Evolutionary conservation across 2,888 invertebrate species (phyloP).

Genomic region (Pyrgus malvae): DNA sequence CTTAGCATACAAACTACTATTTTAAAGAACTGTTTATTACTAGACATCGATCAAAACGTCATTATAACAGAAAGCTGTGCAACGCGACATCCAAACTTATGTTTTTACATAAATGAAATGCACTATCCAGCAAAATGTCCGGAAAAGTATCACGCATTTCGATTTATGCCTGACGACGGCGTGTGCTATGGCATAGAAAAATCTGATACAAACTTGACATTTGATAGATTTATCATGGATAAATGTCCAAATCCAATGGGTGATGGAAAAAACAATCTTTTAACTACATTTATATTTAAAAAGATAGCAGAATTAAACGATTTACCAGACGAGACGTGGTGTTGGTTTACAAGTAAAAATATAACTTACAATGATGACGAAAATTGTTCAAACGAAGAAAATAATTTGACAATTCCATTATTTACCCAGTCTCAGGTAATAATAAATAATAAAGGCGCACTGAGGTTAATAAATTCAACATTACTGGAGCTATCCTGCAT

Average conservation of each 20-base stretch:
- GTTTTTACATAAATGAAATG: constrained; percentile 63
- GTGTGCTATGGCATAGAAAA: constrained; percentile 64
- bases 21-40: constrained; percentile 57
- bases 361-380: not conserved
- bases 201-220: constrained; percentile 47
- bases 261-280: constrained; percentile 39
- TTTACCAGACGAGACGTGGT: constrained; percentile 52
- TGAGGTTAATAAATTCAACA: constrained; percentile 46
- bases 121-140: constrained; percentile 62
- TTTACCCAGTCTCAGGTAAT: constrained; percentile 42
- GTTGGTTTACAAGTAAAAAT: constrained; percentile 51
- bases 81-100: constrained; percentile 58
- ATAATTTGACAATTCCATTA: constrained; percentile 3
- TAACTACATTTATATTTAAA: constrained; percentile 58
- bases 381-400: not conserved
- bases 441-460: constrained; percentile 57
- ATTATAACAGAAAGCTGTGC: constrained; percentile 56
- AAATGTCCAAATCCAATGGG: constrained; percentile 59
- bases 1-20: constrained; percentile 43
- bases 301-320: constrained; percentile 52
- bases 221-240: constrained; percentile 46
- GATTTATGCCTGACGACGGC: constrained; percentile 57
- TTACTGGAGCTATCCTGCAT: constrained; percentile 51
- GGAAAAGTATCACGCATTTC: constrained; percentile 58
- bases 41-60: constrained; percentile 49